phyloP scores from a whole-genome alignment of 2,888 invertebrate genomes.

The Platycheirus rosarum region DNA sequence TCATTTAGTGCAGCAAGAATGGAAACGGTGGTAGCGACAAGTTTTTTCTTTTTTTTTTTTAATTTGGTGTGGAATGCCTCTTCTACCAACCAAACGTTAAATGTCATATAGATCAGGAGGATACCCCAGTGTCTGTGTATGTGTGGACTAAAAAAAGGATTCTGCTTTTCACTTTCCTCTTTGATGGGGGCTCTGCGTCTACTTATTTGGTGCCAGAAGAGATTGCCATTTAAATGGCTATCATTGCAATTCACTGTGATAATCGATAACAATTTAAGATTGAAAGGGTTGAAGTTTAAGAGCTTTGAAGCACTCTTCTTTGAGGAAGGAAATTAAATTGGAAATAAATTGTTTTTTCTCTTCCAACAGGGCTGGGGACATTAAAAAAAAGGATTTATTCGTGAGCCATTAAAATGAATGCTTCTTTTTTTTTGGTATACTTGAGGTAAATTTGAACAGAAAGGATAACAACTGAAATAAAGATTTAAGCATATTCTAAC shows the following conservation, averaged over 20 bases:
- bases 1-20: not conserved
- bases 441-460: too few relatives aligned
- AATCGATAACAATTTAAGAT: constrained; percentile 65
- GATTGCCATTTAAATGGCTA: constrained; percentile 67
- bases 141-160: not conserved
- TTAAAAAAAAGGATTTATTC: too few relatives aligned
- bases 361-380: too few relatives aligned
- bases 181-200: not conserved
- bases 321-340: constrained; percentile 53
- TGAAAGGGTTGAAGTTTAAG: constrained; percentile 50
- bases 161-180: not conserved
- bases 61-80: not conserved
- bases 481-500: too few relatives aligned
- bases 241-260: constrained; percentile 60
- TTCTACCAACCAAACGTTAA: not conserved
- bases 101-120: not conserved
- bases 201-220: not conserved
- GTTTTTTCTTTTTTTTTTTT: too few relatives aligned
- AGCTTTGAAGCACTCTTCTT: constrained; percentile 25
- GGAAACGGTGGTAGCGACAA: not conserved
- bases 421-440: too few relatives aligned
- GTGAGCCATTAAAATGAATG: not conserved
- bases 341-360: constrained; percentile 64
- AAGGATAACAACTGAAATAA: too few relatives aligned
- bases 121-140: too few relatives aligned